These are phyloP conservation scores for Anableps anableps DNA, from an alignment of 2,797 vertebrate species.

Conservation along the genomic window DNA sequence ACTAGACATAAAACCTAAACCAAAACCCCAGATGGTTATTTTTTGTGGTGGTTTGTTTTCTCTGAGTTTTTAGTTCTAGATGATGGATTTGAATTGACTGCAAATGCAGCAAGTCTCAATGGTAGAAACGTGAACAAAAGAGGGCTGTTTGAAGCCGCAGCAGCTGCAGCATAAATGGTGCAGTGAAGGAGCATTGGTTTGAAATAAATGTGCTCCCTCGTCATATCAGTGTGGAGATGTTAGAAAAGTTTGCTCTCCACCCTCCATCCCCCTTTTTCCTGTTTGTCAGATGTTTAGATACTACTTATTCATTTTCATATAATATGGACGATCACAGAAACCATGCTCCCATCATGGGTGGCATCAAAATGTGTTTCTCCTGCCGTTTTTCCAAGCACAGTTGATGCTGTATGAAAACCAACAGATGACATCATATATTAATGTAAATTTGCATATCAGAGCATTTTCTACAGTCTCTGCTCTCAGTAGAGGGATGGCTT, in stretches of 20 bases:
- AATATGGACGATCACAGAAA: constrained; percentile 14
- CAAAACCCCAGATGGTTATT: not conserved
- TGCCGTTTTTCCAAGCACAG: constrained; percentile 25
- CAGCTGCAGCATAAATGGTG: not conserved
- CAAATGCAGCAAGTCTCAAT: constrained; percentile 7
- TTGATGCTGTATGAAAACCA: constrained; percentile 21
- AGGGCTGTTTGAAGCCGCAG: constrained; percentile 12
- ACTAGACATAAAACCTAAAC: constrained; percentile 14
- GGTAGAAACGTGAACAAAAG: constrained; percentile 9
- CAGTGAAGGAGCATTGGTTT: not conserved
- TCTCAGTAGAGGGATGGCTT: constrained; percentile 17
- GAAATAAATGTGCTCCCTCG: constrained; percentile 12
- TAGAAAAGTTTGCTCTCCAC: not conserved
- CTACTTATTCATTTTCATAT: constrained; percentile 24
- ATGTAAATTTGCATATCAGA: constrained; percentile 49
- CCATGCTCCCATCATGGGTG: constrained; percentile 18
- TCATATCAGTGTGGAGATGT: not conserved
- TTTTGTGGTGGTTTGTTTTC: constrained; percentile 20
- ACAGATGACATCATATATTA: constrained; percentile 40
- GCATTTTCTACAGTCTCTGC: constrained; percentile 16
- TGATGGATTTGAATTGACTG: constrained; percentile 5
- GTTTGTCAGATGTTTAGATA: constrained; percentile 4
- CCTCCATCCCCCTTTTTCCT: not conserved
- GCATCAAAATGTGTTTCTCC: constrained; percentile 22
- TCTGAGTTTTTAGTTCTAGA: not conserved